Conservation (phyloP, 2,888 invertebrate genomes). For the Allolobophora icterica region DNA sequence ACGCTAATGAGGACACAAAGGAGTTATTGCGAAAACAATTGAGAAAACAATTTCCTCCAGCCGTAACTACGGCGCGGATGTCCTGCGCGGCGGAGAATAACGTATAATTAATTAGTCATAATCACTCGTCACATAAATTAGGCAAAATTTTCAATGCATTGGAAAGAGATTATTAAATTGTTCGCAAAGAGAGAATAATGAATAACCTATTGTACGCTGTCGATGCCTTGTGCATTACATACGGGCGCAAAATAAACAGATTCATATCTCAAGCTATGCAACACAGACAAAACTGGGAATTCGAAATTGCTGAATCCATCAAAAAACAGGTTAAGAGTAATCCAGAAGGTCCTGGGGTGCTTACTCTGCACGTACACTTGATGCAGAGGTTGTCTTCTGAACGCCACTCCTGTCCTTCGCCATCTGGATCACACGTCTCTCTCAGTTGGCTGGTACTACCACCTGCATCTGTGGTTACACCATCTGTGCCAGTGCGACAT, state of each 20-base stretch:
- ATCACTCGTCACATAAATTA: no score
- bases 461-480: background rate
- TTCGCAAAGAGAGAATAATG: no score
- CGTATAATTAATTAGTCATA: no score
- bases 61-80: no score
- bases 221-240: background rate
- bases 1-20: no score
- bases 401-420: background rate
- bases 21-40: no score
- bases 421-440: background rate
- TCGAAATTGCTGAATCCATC: background rate
- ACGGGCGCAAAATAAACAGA: background rate
- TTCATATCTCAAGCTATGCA: background rate
- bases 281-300: background rate
- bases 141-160: no score
- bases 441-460: background rate
- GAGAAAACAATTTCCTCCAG: no score
- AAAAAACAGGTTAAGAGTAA: background rate
- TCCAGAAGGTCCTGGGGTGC: background rate
- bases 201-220: no score
- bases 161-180: no score
- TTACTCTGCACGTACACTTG: conserved; percentile 4
- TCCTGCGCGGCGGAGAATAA: no score
- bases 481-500: background rate
- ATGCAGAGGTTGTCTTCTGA: background rate